Base-by-base conservation (phyloP, 30 jellyfish, hydroid and myxozoan genomes). In the Catostylus mosaicus region DNA sequence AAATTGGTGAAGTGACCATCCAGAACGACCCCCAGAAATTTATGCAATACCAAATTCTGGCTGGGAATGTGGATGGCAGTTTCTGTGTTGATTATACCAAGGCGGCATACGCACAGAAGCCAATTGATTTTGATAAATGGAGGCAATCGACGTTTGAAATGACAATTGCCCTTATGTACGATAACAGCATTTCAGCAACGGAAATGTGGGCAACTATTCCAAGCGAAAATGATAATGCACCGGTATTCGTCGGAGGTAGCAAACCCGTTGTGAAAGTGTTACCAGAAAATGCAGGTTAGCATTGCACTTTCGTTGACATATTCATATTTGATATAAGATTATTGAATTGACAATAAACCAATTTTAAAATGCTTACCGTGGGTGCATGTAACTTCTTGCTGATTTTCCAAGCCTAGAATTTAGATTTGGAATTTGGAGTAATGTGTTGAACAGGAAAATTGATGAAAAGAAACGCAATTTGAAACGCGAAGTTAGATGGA, bases 151-250 rank as follows among this genome's bases (percentile, higher is more conserved):
- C 22, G 32, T 69, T 34, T 48, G 86, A 71, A 19, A 18, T 93
- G 86, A 46, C 75, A 1, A 77, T 93, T 16, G 91, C 80, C 40
- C 84, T 93, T 96, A 66, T 77, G 60, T 59, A 73, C 70, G 83
- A 87, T 38, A 80, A 82, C 78, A 84, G 88, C 37, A 75, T 71
- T 2, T 46, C 95, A 30, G 72, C 84, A 22, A 54, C 98, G 7
- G 33, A 33, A 43, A 60, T 93, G 40, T 70, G 62, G 75, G 71
- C 85, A 45, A 54, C 78, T 0, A 18, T 64, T 12, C 62, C 57
- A 24, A 94, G 75, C 57, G 96, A 87, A 10, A 93, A 93, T 65
- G 98, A 93, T 76, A 93, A 93, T 52, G 47, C 67, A 34, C 98
- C 98, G 10, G 86, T 70, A 12, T 93, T 93, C 69, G 72, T n/a